Conservation (phyloP, 2,113 vertebrate genomes). For the Toxotes jaculatrix region DNA sequence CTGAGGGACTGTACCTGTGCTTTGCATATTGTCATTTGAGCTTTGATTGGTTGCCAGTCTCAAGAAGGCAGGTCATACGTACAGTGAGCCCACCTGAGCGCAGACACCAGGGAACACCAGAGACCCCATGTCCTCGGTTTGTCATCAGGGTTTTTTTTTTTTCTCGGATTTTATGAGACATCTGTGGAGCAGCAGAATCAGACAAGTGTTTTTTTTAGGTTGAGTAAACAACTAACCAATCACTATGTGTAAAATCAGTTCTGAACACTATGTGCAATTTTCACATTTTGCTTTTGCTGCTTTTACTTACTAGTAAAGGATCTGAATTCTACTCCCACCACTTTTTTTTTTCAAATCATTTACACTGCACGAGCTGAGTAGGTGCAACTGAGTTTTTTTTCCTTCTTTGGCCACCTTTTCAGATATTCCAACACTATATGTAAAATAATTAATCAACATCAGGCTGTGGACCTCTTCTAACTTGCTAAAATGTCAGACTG, state of each 20-base stretch:
- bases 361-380: neutral
- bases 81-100: too few relatives aligned
- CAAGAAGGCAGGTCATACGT: too few relatives aligned
- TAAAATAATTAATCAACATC: slow-evolving; percentile 58
- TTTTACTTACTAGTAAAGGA: neutral
- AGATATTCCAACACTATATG: slow-evolving; percentile 32
- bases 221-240: neutral
- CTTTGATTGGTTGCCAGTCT: neutral
- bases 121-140: too few relatives aligned
- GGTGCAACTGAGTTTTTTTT: slow-evolving; percentile 3
- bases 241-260: neutral
- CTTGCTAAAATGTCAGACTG: slow-evolving; percentile 62
- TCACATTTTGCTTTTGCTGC: neutral
- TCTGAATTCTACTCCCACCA: neutral
- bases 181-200: too few relatives aligned
- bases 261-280: neutral
- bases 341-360: slow-evolving; percentile 14
- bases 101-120: too few relatives aligned
- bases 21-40: neutral
- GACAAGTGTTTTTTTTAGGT: neutral
- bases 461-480: slow-evolving; percentile 44
- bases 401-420: slow-evolving; percentile 12
- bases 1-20: too few relatives aligned
- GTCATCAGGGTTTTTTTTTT: too few relatives aligned
- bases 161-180: too few relatives aligned